phyloP scores from a whole-genome alignment of 1,140 invertebrate genomes.

The Ganaspis sp. region DNA sequence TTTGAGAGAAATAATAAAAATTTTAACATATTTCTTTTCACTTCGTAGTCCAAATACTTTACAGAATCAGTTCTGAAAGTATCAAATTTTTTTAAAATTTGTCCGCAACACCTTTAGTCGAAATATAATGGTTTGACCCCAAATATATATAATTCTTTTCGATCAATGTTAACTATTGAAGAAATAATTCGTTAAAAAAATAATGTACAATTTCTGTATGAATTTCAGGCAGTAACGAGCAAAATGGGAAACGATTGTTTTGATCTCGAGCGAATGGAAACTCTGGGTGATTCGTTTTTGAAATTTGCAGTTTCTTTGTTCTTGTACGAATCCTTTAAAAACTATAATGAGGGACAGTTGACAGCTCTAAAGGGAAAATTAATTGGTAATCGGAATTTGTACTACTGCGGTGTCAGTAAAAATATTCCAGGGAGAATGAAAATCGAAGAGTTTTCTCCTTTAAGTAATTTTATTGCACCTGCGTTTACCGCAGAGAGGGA shows the following conservation, averaged over 20 bases:
- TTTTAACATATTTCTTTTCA: too few relatives aligned
- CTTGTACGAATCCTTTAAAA: constrained; percentile 83
- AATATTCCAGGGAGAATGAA: constrained; percentile 79
- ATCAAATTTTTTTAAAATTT: too few relatives aligned
- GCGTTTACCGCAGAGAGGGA: constrained; percentile 68
- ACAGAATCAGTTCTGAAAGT: too few relatives aligned
- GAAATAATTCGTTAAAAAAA: too few relatives aligned
- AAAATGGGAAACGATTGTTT: constrained; percentile 85
- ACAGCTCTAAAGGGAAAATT: constrained; percentile 85
- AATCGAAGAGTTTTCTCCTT: constrained; percentile 81
- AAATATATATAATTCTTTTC: too few relatives aligned
- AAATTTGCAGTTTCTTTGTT: constrained; percentile 87
- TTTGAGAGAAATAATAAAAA: too few relatives aligned
- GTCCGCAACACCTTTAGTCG: too few relatives aligned
- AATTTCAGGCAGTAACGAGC: constrained; percentile 82
- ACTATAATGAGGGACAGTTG: constrained; percentile 85
- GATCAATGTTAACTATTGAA: too few relatives aligned
- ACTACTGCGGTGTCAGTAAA: constrained; percentile 79
- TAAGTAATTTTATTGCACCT: constrained; percentile 83
- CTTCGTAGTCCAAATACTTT: too few relatives aligned
- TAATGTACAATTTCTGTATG: too few relatives aligned
- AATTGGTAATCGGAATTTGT: constrained; percentile 89
- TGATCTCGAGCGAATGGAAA: constrained; percentile 89
- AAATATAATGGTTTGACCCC: too few relatives aligned
- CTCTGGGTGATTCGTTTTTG: constrained; percentile 92